Evolutionary conservation across 1,140 invertebrate genomes (phyloP), one percentile per base, ranked within the genome.

Genomic region (Anoplolepis gracilipes): DNA sequence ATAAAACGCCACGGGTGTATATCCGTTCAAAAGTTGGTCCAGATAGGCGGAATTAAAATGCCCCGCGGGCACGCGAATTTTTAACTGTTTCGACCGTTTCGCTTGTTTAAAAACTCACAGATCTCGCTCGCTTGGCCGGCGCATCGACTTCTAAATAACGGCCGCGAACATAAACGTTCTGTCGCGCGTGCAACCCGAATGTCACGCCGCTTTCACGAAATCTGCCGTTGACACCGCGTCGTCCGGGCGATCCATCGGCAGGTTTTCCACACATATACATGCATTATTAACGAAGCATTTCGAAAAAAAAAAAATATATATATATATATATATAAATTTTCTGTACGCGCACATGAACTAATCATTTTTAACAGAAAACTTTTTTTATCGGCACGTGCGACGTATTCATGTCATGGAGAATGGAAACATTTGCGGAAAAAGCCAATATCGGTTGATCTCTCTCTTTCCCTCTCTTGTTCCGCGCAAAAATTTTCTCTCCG

Each of bases 61-160:
- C 77, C 77, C 64, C 22, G 77, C 46, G 77, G 77, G 62, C 64
- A 30, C 33, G 77, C 77, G 77, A 69, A 79, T 79, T 79, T 69
- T 46, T 30, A 69, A 46, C 77, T 69, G 77, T 79, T 79, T 67
- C 76, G 76, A 79, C 13, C 42, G n/a, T 69, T 79, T 33, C 64
- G 46, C 28, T 59, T 39, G 42, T 79, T 69, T 69, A 64, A 79
- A 49, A 79, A 69, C 64, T 79, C 77, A 22, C 77, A 30, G 64
- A 69, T 79, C 70, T 72, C 28, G 53, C 49, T 42, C 73, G 73
- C 75, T 22, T 55, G 55, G 22, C 22, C 36, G 59, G 59, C 39
- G 75, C 64, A 79, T 79, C 77, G 77, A 79, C 62, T 79, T 69
- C 62, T 69, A 69, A 79, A 79, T 79, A 79, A 79, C 64, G 62